Percentiles rank a stretch among this genome's conserved stretches.
Conservation (phyloP, 1,140 invertebrate species). For the Drosophila serrata region DNA sequence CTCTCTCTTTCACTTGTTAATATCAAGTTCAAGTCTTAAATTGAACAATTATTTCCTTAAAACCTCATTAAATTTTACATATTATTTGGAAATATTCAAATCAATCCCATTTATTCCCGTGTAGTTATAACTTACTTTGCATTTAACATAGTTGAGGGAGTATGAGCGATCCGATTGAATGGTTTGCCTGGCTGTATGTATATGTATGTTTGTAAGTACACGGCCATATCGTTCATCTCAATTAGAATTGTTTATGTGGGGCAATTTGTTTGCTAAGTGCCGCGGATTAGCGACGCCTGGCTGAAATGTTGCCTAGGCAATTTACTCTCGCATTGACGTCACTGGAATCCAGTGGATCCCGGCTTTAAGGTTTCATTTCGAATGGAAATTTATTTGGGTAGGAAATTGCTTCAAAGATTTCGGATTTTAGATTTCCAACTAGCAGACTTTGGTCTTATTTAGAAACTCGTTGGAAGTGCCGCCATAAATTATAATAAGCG, state of each 20-base stretch:
- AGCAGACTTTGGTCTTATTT: neutral
- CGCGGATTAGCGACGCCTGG: conserved; percentile 66
- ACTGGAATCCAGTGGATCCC: conserved; percentile 26
- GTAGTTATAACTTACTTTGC: conserved; percentile 60
- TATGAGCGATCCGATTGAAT: conserved; percentile 35
- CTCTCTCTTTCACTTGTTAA: no score
- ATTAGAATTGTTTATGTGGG: conserved; percentile 79
- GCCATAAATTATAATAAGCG: conserved; percentile 69
- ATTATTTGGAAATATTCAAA: neutral
- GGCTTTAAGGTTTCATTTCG: conserved; percentile 43
- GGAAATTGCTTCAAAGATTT: conserved; percentile 14
- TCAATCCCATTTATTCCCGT: neutral
- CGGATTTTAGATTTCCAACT: neutral
- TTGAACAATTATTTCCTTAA: no score
- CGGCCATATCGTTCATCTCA: conserved; percentile 74
- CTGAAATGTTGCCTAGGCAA: conserved; percentile 47
- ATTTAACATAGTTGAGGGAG: conserved; percentile 56
- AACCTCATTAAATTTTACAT: neutral
- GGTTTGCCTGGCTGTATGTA: conserved; percentile 17
- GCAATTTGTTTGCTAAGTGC: conserved; percentile 80
- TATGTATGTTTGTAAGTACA: conserved; percentile 27
- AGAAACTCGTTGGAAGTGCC: neutral
- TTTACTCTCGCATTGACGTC: conserved; percentile 54
- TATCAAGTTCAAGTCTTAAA: no score
- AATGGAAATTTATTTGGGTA: conserved; percentile 68